Base-by-base conservation (phyloP, 1,140 invertebrate species). In the Caenorhabditis elegans region DNA sequence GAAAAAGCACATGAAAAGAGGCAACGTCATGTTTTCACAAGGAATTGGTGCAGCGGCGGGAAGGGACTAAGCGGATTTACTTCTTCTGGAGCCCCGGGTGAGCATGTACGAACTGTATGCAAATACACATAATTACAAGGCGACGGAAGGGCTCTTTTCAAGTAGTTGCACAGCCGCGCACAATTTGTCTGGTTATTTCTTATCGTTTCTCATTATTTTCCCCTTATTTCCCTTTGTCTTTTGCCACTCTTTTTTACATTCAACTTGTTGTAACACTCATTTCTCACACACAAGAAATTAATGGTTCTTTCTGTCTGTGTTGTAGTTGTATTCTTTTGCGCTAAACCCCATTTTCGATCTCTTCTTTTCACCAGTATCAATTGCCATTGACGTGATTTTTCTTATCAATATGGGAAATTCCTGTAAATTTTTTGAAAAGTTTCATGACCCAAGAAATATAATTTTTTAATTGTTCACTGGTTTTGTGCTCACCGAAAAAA, bases 111-210 rank as follows among this genome's bases (percentile, higher is more conserved):
- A 70, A 70, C 60, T 70, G 60, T 70, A 70, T 70, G 60, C 60
- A 70, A 70, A 70, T n/a, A 70, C 39, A 39, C 60, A 70, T 70
- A 70, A 70, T 70, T 70, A 70, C 60, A 24, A 70, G 28, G 53
- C 26, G 28, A 22, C 22, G 3, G 22, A 17, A 39, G n/a, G 34
- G 53, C 53, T 60, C 60, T 70, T 36, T 17, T 70, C 60, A 70
- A 70, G 60, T 70, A 70, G 60, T 70, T 70, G n/a, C n/a, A n/a
- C n/a, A n/a, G n/a, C 60, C 34, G 60, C 60, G 60, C 60, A 70
- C n/a, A n/a, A n/a, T n/a, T n/a, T 70, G 36, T 70, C 60, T 70
- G 60, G 60, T 70, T 70, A 39, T 70, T 28, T 60, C 53, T 60
- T 28, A 60, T 60, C 53, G 53, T 60, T 60, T 60, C 28, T 13